Evolutionary conservation across 2,888 invertebrate genomes (phyloP).

Genomic region (Sarcophaga variegata): DNA sequence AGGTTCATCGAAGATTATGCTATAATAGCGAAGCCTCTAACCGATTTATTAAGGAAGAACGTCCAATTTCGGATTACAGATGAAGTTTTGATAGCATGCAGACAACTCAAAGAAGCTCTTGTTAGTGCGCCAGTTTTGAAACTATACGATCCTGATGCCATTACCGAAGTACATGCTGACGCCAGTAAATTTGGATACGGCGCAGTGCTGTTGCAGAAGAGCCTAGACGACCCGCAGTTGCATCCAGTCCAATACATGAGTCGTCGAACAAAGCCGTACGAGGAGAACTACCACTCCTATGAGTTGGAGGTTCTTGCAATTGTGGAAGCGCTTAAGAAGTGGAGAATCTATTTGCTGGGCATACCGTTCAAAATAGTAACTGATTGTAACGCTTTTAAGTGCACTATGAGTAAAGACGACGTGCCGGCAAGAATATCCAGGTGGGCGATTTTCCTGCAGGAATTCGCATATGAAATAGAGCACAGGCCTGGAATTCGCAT

Average conservation of each 20-base stretch:
- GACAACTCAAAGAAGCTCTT: conserved; percentile 58
- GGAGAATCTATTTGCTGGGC: conserved; percentile 75
- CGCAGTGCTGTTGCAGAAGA: conserved; percentile 61
- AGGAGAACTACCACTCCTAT: conserved; percentile 75
- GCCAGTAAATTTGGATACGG: conserved; percentile 67
- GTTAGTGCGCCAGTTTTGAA: conserved; percentile 66
- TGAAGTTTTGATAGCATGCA: conserved; percentile 50
- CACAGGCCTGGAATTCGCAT: conserved; percentile 64
- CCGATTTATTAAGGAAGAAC: conserved; percentile 70
- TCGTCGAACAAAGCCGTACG: conserved; percentile 73
- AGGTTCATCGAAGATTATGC: conserved; percentile 63
- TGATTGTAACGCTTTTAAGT: conserved; percentile 76
- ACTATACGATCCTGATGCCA: conserved; percentile 52
- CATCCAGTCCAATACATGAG: conserved; percentile 76
- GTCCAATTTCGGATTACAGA: conserved; percentile 53
- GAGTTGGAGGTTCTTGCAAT: conserved; percentile 78
- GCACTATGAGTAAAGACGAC: conserved; percentile 75
- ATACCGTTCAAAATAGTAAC: conserved; percentile 75
- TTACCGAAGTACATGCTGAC: conserved; percentile 72
- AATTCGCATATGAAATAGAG: conserved; percentile 69
- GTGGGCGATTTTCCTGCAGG: conserved; percentile 67
- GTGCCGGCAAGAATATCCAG: conserved; percentile 71
- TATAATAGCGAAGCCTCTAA: conserved; percentile 75
- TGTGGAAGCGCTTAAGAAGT: conserved; percentile 76
- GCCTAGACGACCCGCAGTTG: conserved; percentile 70